Evolutionary conservation across 2,888 invertebrate species (phyloP).

Genomic region (Stenolophus ochropezus): DNA sequence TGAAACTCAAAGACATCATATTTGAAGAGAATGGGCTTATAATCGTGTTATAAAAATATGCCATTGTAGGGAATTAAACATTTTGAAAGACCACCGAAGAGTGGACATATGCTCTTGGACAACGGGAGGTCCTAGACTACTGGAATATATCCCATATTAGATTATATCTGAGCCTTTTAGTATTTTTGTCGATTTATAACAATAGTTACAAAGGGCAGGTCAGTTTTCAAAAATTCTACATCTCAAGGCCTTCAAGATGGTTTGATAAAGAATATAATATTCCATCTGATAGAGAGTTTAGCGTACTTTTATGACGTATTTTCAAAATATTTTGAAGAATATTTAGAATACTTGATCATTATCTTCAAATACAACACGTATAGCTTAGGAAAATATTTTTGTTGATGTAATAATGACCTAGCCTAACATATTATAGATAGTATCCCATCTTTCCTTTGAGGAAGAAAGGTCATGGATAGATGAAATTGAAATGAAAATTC

Average conservation of each 20-base stretch:
- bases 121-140: conserved; percentile 36
- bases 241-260: conserved; percentile 42
- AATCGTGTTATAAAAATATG: conserved; percentile 58
- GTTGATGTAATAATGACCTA: no score
- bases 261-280: conserved; percentile 29
- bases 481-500: no score
- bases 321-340: conserved; percentile 34
- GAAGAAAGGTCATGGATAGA: no score
- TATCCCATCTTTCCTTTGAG: no score
- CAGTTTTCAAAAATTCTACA: conserved; percentile 45
- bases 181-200: conserved; percentile 52
- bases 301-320: conserved; percentile 19
- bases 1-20: conserved; percentile 36
- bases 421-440: no score
- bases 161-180: conserved; percentile 56
- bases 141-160: conserved; percentile 28
- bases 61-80: conserved; percentile 47
- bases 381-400: no score
- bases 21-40: conserved; percentile 40
- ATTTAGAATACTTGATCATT: no score
- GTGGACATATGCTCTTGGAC: conserved; percentile 30
- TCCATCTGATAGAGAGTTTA: conserved; percentile 23
- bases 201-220: conserved; percentile 47
- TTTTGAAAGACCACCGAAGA: not conserved
- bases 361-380: no score